These are phyloP conservation scores for Platyrinchus mystaceus DNA, from an alignment of 2,797 vertebrate genomes.

Conservation along the genomic window DNA sequence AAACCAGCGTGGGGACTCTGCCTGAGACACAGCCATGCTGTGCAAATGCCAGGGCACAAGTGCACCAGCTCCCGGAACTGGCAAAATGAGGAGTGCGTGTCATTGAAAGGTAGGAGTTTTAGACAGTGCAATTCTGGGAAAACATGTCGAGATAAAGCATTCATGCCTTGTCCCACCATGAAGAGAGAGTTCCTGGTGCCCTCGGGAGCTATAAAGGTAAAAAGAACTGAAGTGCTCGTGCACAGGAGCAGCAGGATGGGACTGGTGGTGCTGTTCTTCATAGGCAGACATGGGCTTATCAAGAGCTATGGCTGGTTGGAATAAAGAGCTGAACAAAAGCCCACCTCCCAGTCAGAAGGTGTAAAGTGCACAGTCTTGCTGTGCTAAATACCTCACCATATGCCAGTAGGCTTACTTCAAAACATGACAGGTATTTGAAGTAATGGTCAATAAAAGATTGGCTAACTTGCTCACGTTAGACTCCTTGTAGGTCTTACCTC, in stretches of 20 bases:
- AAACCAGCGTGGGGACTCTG: background rate
- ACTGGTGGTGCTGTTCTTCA: background rate
- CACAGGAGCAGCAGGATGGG: background rate
- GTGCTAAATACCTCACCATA: background rate
- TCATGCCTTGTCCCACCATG: background rate
- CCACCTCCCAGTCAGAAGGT: background rate
- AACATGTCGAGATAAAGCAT: background rate
- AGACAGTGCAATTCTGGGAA: background rate
- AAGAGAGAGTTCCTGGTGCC: background rate
- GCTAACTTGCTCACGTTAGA: background rate
- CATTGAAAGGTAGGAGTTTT: background rate
- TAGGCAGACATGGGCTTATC: background rate
- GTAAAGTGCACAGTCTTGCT: background rate
- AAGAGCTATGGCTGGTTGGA: background rate
- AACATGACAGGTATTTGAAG: background rate
- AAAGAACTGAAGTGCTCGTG: background rate
- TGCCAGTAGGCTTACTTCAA: background rate
- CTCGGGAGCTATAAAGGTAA: rapidly evolving
- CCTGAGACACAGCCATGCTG: rapidly evolving
- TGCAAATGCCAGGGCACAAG: background rate
- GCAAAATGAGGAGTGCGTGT: rapidly evolving
- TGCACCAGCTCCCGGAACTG: background rate
- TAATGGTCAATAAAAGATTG: background rate
- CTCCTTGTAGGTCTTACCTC: background rate
- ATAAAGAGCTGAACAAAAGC: background rate